phyloP scores from a whole-genome alignment of 2,888 invertebrate species.

The Agrotis clavis region DNA sequence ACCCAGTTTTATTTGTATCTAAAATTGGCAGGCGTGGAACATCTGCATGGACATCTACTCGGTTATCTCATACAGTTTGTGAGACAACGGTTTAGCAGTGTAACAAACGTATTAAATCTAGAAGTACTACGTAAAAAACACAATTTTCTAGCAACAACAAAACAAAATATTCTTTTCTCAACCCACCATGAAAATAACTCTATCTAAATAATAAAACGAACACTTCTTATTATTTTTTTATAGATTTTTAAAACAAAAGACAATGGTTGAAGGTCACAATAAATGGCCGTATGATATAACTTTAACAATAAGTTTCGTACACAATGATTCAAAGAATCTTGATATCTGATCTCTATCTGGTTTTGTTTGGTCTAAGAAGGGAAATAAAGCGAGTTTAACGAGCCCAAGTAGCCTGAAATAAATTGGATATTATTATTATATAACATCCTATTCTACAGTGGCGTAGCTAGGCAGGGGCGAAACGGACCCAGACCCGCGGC shows the following conservation, averaged over 20 bases:
- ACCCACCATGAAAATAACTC: constrained; percentile 45
- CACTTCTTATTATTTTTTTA: constrained; percentile 44
- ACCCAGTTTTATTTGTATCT: too few species aligned
- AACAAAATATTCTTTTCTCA: constrained; percentile 10
- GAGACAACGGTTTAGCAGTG: too few species aligned
- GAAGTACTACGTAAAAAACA: too few species aligned
- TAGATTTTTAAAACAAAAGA: constrained; percentile 75
- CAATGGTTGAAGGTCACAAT: constrained; percentile 80
- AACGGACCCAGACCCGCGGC: too few species aligned
- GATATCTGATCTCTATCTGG: constrained; percentile 84
- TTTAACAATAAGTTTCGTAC: constrained; percentile 87
- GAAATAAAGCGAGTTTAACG: constrained; percentile 38
- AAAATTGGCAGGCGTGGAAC: too few species aligned
- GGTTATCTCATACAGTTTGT: too few species aligned
- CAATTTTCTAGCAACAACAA: too few species aligned
- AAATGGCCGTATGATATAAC: constrained; percentile 80
- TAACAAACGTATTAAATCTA: background rate
- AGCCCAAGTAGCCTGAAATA: too few species aligned
- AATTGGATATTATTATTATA: too few species aligned
- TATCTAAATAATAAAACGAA: constrained; percentile 37
- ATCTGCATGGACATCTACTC: too few species aligned
- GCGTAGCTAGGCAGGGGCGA: too few species aligned
- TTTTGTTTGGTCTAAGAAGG: constrained; percentile 66
- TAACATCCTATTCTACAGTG: too few species aligned
- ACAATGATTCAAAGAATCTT: constrained; percentile 85